These are phyloP conservation scores for Drosophila willistoni DNA, from an alignment of 1,140 invertebrate genomes.

Conservation along the genomic window DNA sequence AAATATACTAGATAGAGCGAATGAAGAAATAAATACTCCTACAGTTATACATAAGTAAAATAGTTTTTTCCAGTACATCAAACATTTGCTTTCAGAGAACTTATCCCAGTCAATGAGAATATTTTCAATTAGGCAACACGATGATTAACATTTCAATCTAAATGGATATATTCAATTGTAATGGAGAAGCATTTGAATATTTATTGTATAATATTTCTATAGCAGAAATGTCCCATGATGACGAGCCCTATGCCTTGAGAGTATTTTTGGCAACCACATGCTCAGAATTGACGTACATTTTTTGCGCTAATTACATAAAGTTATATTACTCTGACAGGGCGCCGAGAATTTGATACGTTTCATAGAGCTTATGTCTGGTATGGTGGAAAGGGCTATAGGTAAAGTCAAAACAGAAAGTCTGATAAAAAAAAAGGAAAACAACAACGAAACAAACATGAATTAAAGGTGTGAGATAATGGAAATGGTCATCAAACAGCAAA, in stretches of 20 bases:
- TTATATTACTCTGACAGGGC: conserved; percentile 12
- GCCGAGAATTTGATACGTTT: neutral
- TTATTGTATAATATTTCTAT: neutral
- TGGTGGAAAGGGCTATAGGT: neutral
- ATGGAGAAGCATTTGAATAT: conserved; percentile 19
- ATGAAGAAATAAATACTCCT: too few relatives aligned
- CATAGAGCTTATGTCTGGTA: neutral
- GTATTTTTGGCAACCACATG: conserved; percentile 37
- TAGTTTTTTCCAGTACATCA: neutral
- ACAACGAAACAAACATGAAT: neutral
- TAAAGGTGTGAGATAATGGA: conserved; percentile 15
- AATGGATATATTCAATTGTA: conserved; percentile 19
- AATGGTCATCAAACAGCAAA: conserved; percentile 6
- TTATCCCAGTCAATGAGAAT: neutral
- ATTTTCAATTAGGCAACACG: neutral
- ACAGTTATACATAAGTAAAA: too few relatives aligned
- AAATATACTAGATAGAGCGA: too few relatives aligned
- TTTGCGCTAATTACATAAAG: conserved; percentile 31
- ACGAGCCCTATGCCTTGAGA: conserved; percentile 14
- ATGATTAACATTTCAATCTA: neutral
- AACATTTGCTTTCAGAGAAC: neutral
- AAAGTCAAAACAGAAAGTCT: conserved; percentile 4
- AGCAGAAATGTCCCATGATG: conserved; percentile 16
- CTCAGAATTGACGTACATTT: neutral
- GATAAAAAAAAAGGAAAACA: conserved; percentile 7